These are phyloP conservation scores for Thalassoma bifasciatum DNA, from an alignment of 2,113 vertebrate species.

Conservation along the genomic window DNA sequence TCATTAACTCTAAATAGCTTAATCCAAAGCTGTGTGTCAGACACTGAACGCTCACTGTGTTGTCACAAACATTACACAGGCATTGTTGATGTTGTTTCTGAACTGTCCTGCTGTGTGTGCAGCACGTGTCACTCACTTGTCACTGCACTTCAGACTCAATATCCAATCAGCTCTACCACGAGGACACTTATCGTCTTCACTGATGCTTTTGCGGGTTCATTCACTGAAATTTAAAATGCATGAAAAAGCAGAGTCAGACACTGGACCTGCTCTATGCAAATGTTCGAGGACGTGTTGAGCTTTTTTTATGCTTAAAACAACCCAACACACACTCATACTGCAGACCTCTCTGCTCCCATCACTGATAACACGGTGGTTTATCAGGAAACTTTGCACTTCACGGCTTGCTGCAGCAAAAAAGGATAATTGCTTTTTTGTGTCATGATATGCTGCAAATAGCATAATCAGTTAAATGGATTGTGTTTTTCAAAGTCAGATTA, in stretches of 20 bases:
- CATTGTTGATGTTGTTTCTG: conserved; percentile 55
- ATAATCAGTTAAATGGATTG: not conserved
- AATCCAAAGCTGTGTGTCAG: conserved; percentile 53
- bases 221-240: conserved; percentile 24
- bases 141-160: conserved; percentile 48
- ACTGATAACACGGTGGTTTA: conserved; percentile 1
- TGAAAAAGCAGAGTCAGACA: conserved; percentile 13
- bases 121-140: conserved; percentile 67
- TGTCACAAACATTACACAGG: conserved; percentile 22
- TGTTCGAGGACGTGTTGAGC: conserved; percentile 3
- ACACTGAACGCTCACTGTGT: not conserved
- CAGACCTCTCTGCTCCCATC: conserved; percentile 19
- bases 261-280: conserved; percentile 7
- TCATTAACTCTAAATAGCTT: conserved; percentile 51
- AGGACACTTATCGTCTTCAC: conserved; percentile 17
- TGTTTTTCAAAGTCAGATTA: not conserved
- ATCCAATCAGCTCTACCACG: conserved; percentile 45
- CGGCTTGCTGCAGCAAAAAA: conserved; percentile 1
- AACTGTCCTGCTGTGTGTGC: conserved; percentile 52
- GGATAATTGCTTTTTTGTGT: no score
- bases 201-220: not conserved
- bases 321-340: not conserved
- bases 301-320: conserved; percentile 9
- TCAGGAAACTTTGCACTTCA: not conserved
- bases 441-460: not conserved